Evolutionary conservation across 2,888 invertebrate genomes (phyloP), one percentile per base, ranked within the genome.

Genomic region (Malachius bipustulatus): DNA sequence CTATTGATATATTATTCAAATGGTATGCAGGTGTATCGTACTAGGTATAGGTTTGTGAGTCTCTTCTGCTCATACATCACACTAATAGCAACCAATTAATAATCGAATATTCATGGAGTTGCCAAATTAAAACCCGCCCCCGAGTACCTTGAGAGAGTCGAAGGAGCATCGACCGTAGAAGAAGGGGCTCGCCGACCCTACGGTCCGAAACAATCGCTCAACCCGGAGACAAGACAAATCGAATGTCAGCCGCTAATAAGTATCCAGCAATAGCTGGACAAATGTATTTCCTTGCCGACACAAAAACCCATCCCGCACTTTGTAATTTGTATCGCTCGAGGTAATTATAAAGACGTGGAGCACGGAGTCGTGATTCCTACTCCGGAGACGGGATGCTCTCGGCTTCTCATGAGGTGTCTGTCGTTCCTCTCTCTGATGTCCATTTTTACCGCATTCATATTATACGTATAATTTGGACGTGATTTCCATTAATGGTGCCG

Each of bases 201-300:
- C 42, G 49, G 51, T 50, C 52, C 54, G 48, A 52, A 49, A 59
- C 59, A 56, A 61, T 61, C 60, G 60, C 56, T 60, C 60, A 57
- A 55, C 51, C 54, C 51, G 50, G 49, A 55, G 59, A 62, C 60
- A 64, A 64, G 66, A 66, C 65, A 65, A 66, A 66, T 66, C 65
- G 66, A 64, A 62, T 61, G 64, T 65, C 65, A 64, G 63, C 57
- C 63, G 56, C 62, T 66, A 66, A 66, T 66, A 65, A 66, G 65
- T 63, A 62, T 60, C 62, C 61, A 57, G 61, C 57, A 59, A 58
- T 58, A 54, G 60, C 53, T 50, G 62, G 62, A 64, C 63, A 63
- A 60, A 63, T 62, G 60, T 60, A 62, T 62, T 60, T 59, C 57
- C 57, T 59, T 59, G 57, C 57, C 59, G 58, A 57, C 57, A 60